Percentiles rank a stretch among this genome's conserved stretches.
phyloP scores from a whole-genome alignment of 1,140 invertebrate species.

The Megalonaias nervosa region DNA sequence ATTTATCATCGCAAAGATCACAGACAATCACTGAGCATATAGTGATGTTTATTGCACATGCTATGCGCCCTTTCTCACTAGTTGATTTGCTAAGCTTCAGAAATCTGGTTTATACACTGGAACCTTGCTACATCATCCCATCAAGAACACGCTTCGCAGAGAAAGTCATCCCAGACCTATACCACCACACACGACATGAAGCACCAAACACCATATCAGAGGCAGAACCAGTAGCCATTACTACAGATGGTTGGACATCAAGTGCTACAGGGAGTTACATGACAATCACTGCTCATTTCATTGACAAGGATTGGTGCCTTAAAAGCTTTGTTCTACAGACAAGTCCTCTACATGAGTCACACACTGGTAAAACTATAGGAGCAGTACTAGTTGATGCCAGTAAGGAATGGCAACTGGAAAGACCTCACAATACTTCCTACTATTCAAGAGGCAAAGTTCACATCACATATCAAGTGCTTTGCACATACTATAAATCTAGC shows the following conservation, averaged over 20 bases:
- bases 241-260: slow-evolving; percentile 53
- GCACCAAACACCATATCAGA: slow-evolving; percentile 12
- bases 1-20: too few species aligned
- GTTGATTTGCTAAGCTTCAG: slow-evolving; percentile 46
- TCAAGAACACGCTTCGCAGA: slow-evolving; percentile 34
- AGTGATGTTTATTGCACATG: slow-evolving; percentile 38
- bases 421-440: too few species aligned
- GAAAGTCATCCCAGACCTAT: slow-evolving; percentile 42
- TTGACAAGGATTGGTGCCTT: slow-evolving; percentile 42
- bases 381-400: too few species aligned
- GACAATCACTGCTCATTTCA: slow-evolving; percentile 49
- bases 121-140: slow-evolving; percentile 43
- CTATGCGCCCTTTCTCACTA: slow-evolving; percentile 48
- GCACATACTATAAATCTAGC: slow-evolving; percentile 24
- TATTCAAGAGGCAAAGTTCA: slow-evolving; percentile 11
- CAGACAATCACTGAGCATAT: too few species aligned
- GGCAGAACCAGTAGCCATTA: slow-evolving; percentile 33
- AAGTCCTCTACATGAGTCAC: slow-evolving; percentile 30
- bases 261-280: slow-evolving; percentile 44
- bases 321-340: slow-evolving; percentile 36
- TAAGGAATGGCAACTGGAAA: too few species aligned
- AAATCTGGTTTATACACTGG: slow-evolving; percentile 35
- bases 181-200: slow-evolving; percentile 29
- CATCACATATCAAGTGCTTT: slow-evolving; percentile 28
- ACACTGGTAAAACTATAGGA: too few species aligned